Conservation (phyloP, 1,140 invertebrate species). For the Brachionus angularis region DNA sequence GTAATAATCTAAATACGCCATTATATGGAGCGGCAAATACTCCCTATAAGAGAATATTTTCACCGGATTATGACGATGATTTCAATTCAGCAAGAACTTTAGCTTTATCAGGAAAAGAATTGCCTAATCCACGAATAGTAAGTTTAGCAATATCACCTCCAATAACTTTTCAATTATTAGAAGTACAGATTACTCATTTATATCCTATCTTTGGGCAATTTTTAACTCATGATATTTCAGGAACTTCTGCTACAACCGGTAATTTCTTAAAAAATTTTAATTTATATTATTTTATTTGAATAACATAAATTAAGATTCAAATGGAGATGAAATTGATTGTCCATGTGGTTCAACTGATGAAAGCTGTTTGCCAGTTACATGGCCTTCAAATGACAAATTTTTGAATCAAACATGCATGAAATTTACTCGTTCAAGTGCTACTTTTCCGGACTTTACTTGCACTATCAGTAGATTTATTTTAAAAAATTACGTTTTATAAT, state of each 20-base stretch:
- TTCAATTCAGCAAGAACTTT: neutral
- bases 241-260: constrained; percentile 45
- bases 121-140: constrained; percentile 16
- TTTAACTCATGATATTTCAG: constrained; percentile 48
- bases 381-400: constrained; percentile 1
- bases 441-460: constrained; percentile 19
- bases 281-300: neutral
- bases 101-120: neutral
- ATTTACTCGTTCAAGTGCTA: constrained; percentile 14
- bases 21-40: constrained; percentile 71
- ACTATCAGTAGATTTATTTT: neutral
- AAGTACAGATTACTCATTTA: neutral
- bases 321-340: constrained; percentile 14
- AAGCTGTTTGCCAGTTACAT: constrained; percentile 1
- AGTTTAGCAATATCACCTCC: constrained; percentile 3
- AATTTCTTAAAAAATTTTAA: neutral
- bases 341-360: neutral
- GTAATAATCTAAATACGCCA: constrained; percentile 79
- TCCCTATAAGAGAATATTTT: constrained; percentile 69
- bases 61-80: constrained; percentile 67
- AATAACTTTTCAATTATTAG: neutral
- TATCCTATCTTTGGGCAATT: constrained; percentile 71
- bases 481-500: neutral
- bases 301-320: no score
- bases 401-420: constrained; percentile 18